phyloP scores from a whole-genome alignment of 2,888 invertebrate genomes.

The Chirona hameri region DNA sequence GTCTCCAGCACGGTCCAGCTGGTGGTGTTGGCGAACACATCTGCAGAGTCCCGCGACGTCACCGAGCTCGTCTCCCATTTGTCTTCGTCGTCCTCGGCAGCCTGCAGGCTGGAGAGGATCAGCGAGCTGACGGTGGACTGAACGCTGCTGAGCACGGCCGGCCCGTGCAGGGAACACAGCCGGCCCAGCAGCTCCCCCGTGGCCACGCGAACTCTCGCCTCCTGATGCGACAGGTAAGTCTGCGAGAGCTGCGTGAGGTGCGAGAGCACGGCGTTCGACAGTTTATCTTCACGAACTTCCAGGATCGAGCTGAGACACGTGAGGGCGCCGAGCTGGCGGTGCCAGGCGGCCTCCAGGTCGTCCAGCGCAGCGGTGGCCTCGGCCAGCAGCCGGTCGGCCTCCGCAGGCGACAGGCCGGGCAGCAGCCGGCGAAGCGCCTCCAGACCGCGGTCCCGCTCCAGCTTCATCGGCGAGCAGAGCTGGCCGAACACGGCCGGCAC shows the following conservation, averaged over 20 bases:
- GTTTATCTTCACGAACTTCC: neutral
- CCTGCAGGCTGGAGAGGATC: neutral
- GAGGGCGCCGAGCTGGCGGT: neutral
- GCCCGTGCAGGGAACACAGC: neutral
- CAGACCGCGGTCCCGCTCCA: slow-evolving; percentile 36
- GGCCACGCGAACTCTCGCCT: neutral
- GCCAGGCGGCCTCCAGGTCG: neutral
- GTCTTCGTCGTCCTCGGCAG: slow-evolving; percentile 1
- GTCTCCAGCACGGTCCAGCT: slow-evolving; percentile 37
- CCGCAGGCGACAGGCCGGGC: neutral
- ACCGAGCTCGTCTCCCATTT: slow-evolving; percentile 9
- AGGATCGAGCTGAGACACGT: neutral
- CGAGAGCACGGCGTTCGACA: neutral
- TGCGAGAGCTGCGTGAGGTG: neutral
- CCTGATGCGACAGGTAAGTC: neutral
- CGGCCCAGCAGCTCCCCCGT: neutral
- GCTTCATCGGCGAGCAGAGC: slow-evolving; percentile 35
- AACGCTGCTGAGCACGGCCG: neutral
- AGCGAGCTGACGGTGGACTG: neutral
- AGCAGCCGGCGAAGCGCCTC: neutral
- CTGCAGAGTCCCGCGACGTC: slow-evolving; percentile 32
- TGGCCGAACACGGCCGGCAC: slow-evolving; percentile 24
- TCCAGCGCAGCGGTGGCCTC: neutral
- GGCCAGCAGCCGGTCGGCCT: neutral
- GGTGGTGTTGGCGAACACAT: slow-evolving; percentile 35